Conservation (phyloP, 1,140 invertebrate species). For the Hycleus cichorii region DNA sequence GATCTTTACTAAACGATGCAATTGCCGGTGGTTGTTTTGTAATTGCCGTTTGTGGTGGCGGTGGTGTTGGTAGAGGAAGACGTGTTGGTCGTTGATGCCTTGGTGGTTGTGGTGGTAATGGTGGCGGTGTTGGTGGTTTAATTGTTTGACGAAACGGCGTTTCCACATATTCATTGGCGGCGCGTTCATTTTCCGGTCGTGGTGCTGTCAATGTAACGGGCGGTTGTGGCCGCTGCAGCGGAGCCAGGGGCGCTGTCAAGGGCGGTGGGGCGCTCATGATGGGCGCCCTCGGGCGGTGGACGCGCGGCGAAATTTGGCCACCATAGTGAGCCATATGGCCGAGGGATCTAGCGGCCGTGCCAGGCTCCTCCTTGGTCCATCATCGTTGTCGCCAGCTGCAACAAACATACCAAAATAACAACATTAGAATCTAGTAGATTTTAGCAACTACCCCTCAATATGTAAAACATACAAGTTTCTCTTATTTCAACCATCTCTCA, state of each 20-base stretch:
- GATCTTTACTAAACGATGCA: slow-evolving; percentile 49
- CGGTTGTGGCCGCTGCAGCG: slow-evolving; percentile 39
- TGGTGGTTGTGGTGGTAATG: slow-evolving; percentile 23
- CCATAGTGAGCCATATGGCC: slow-evolving; percentile 51
- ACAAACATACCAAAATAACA: slow-evolving; percentile 25
- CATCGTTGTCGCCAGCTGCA: slow-evolving; percentile 51
- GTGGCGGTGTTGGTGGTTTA: slow-evolving; percentile 32
- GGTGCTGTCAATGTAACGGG: slow-evolving; percentile 62
- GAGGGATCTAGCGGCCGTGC: slow-evolving; percentile 45
- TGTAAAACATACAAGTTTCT: too few relatives aligned
- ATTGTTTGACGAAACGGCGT: slow-evolving; percentile 53
- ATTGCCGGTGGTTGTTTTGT: slow-evolving; percentile 49
- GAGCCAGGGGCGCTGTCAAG: slow-evolving; percentile 39
- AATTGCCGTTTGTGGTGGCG: slow-evolving; percentile 37
- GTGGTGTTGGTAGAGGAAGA: slow-evolving; percentile 34
- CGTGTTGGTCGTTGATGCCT: slow-evolving; percentile 25
- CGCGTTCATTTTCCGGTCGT: slow-evolving; percentile 65
- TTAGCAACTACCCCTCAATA: too few relatives aligned
- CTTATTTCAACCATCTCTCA: too few relatives aligned
- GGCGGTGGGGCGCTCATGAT: slow-evolving; percentile 39
- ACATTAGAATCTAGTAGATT: background rate
- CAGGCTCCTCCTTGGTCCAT: slow-evolving; percentile 52
- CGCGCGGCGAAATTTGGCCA: slow-evolving; percentile 54
- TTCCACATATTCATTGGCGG: slow-evolving; percentile 79
- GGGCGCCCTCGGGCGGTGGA: slow-evolving; percentile 50